Base-by-base conservation (phyloP, 2,797 vertebrate species). In the Paguma larvata region DNA sequence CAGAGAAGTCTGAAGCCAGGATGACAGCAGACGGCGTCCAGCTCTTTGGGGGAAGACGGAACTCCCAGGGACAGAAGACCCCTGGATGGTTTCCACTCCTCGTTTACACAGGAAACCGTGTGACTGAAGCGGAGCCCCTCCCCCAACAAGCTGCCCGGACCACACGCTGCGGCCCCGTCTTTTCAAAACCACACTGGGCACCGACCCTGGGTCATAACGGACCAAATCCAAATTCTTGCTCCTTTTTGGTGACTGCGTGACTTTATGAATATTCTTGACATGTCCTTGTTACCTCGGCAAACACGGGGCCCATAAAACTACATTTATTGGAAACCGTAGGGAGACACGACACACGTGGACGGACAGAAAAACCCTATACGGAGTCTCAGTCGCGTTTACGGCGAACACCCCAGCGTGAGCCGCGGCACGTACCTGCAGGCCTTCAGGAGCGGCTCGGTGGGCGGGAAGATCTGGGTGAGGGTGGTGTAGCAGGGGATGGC, bases 401-500 rank as follows among this genome's bases (percentile, higher is more conserved):
- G 23, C 56, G 1, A 12, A 8, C 63, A 14, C 1, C 0, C 14
- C 5, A 21, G 34, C 27, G 2, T 1, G 25, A 44, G 25, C 15
- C 23, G 0, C 0, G 51, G 65, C 67, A 96, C 98, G 34, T 97
- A 99, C 99, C 99, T 99, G 99, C 99, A 99, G 56, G 99, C 99
- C 94, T 98, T 98, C n/a, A 99, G 99, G 87, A 99, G 99, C 11
- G 99, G 99, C 96, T 94, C 96, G 2, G 99, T 99, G 19, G 99
- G 99, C 96, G 99, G 99, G 97, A 99, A 99, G 95, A 99, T 99
- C 98, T 99, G 99, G 19, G 99, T 96, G 75, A 99, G 99, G 2
- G 99, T 99, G 1, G 99, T 99, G 79, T 99, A 99, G 98, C 99
- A 99, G 32, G 99, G 99, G 97, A 99, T 98, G 27, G 99, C 99